Base-by-base conservation (phyloP, 2,888 invertebrate genomes). In the Cheilosia vernalis region DNA sequence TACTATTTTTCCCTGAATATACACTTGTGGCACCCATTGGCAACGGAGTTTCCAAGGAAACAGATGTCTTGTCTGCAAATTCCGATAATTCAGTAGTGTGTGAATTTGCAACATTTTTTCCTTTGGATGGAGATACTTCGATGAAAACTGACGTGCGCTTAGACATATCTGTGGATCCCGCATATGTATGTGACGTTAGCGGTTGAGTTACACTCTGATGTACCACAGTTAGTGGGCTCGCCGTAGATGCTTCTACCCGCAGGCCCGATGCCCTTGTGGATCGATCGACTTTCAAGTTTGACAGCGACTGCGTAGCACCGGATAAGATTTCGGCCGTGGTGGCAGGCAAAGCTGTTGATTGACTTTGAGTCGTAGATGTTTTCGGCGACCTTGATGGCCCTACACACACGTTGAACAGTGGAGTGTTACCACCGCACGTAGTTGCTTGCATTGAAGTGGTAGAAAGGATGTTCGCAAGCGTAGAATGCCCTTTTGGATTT, bases 401-500 rank as follows among this genome's bases (percentile, higher is more conserved):
- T 30, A 30, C 30, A 7, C 30, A 30, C 30, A 6, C 30, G 30
- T 30, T 7, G 30, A 30, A 30, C 30, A 30, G 6, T 30, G 30
- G 30, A 30, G 6, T n/a, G 24, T 24, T 24, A 24, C 24, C 24
- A 24, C 2, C 24, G 3, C 24, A 10, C 9, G 37, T 24, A 37
- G 19, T 19, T 21, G 17, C 7, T 47, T 17, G 17, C 44, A 27
- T 30, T 47, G 17, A 17, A 47, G 49, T 49, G 13, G 63, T 33
- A n/a, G 17, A 5, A 19, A n/a, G n/a, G n/a, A 2, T n/a, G n/a
- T 42, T 33, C 30, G 63, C 49, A 9, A 33, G 33, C 19, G 63
- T 63, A 30, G 63, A 49, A 4, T 37, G 33, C 33, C 63, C 49
- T 49, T 63, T 63, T 49, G 66, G 66, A 40, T 27, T 17, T 40